phyloP scores from a whole-genome alignment of 2,888 invertebrate genomes.

The Pherbina coryleti region DNA sequence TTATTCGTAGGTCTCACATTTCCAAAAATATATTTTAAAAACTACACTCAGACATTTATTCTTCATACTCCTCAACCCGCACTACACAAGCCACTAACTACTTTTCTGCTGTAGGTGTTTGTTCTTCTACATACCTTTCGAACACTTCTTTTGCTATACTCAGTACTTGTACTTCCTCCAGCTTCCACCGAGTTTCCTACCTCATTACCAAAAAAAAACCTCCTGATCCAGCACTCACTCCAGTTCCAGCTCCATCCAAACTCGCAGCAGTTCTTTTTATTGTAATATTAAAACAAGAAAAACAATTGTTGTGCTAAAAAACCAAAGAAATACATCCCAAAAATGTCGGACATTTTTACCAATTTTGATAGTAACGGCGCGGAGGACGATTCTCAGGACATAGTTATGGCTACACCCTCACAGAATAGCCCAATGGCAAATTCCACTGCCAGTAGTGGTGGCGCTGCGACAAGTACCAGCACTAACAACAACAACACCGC shows the following conservation, averaged over 20 bases:
- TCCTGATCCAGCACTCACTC: conserved; percentile 12
- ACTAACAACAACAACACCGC: conserved; percentile 47
- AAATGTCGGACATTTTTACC: conserved; percentile 68
- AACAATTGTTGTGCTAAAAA: conserved; percentile 43
- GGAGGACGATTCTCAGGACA: conserved; percentile 58
- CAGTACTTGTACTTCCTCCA: not conserved
- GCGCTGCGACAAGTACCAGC: conserved; percentile 43
- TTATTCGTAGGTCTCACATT: conserved; percentile 19
- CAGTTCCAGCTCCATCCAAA: conserved; percentile 21
- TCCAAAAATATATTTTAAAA: conserved; percentile 15
- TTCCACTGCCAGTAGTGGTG: conserved; percentile 48
- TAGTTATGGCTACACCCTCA: conserved; percentile 67
- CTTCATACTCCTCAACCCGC: not conserved
- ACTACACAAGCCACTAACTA: conserved; percentile 6
- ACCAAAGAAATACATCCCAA: conserved; percentile 49
- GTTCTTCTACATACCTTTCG: not conserved
- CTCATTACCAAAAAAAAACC: not conserved
- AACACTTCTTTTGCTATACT: conserved; percentile 10
- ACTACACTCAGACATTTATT: conserved; percentile 19
- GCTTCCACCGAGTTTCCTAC: not conserved
- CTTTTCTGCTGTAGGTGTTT: not conserved
- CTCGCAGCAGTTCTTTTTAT: conserved; percentile 18
- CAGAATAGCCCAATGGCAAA: conserved; percentile 65
- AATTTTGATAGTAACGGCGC: conserved; percentile 66
- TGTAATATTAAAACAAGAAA: conserved; percentile 22